A percentile compares a stretch with the other conserved stretches of the same genome.
These are phyloP conservation scores for Gallinago nigripennis DNA, from an alignment of 2,797 vertebrate genomes.

Conservation along the genomic window DNA sequence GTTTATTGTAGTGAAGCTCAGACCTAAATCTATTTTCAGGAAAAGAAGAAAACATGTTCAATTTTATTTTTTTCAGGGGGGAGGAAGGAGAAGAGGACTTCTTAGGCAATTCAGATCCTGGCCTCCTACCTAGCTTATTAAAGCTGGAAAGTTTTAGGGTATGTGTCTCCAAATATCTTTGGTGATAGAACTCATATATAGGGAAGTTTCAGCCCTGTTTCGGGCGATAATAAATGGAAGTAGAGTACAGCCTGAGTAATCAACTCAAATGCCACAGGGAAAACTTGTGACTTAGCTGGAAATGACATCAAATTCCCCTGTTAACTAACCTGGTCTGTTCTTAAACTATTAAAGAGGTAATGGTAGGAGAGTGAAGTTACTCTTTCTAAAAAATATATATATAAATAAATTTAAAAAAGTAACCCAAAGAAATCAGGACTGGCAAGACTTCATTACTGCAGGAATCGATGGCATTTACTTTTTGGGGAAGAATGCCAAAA, in stretches of 20 bases:
- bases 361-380: neutral
- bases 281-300: neutral
- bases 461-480: neutral
- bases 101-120: neutral
- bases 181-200: neutral
- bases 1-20: neutral
- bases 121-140: neutral
- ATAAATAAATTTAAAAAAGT: neutral
- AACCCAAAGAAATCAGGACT: neutral
- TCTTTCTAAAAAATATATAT: neutral
- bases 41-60: neutral
- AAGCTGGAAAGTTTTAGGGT: neutral
- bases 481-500: neutral
- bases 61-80: neutral
- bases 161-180: neutral
- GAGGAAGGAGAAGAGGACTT: neutral
- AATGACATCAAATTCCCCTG: neutral
- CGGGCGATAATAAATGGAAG: neutral
- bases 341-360: neutral
- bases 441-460: neutral
- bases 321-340: neutral
- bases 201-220: neutral
- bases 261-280: neutral
- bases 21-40: neutral
- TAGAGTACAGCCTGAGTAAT: neutral